Percentiles rank a stretch among this genome's conserved stretches.
These are phyloP conservation scores for Plecturocebus donacophilus DNA, from an alignment of 2,113 vertebrate genomes.

Conservation along the genomic window DNA sequence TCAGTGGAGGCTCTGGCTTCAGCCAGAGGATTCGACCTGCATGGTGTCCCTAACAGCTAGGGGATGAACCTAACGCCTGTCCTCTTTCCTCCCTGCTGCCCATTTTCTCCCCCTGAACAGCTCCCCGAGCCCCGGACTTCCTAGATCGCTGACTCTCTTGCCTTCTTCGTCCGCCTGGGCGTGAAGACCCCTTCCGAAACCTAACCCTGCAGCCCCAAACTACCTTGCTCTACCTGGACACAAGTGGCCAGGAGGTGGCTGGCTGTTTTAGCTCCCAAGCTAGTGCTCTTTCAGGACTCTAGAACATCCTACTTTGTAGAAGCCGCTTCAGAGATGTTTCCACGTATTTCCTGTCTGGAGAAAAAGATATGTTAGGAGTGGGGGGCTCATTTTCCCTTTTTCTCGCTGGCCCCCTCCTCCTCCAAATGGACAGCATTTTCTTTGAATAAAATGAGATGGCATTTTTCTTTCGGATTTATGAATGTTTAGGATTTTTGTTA, in stretches of 20 bases:
- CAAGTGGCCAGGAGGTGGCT: background rate
- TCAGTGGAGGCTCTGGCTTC: background rate
- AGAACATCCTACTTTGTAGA: background rate
- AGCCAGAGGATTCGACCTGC: too few species aligned
- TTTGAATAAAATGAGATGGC: background rate
- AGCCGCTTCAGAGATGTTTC: background rate
- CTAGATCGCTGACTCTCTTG: background rate
- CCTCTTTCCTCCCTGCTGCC: background rate
- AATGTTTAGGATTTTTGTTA: background rate
- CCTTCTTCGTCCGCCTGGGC: background rate
- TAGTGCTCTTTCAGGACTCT: background rate
- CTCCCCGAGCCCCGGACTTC: background rate
- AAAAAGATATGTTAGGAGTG: background rate
- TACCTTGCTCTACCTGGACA: background rate
- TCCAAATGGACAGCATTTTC: background rate
- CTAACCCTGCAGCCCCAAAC: too few species aligned
- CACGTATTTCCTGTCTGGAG: background rate
- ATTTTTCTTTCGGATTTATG: conserved; percentile 9
- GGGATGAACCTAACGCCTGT: background rate
- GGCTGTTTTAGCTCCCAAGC: background rate
- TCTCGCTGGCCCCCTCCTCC: background rate
- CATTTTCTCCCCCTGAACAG: background rate
- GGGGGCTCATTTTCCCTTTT: background rate
- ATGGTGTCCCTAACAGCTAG: background rate
- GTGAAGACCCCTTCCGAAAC: background rate